Evolutionary conservation across 2,888 invertebrate species (phyloP), one percentile per base, ranked within the genome.

Genomic region (Coenonympha glycerion): DNA sequence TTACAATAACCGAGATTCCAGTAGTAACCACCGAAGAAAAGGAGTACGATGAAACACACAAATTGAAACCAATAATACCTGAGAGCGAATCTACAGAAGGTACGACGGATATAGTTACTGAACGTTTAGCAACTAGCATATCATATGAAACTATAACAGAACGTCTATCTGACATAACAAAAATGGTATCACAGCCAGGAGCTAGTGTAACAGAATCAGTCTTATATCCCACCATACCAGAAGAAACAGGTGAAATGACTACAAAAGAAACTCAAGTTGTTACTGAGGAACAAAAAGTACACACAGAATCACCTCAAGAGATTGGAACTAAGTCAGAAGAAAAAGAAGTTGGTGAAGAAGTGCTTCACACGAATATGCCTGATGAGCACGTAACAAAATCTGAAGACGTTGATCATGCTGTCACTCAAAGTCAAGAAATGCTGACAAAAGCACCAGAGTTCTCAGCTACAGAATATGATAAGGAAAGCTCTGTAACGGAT

Each of bases 181-280:
- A 49, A 36, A 22, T 6, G 15, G 13, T n/a, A 3, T 34, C 4
- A 21, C 11, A 15, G 6, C 16, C 33, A n/a, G 18, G 9, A 15
- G 28, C 24, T 19, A 44, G 18, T 6, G 24, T 37, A 8, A 47
- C 52, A n/a, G 49, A 52, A 49, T 11, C 19, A 13, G 28, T 26
- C 26, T 28, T 6, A 3, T 15, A n/a, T 6, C 11, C 34, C n/a
- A 30, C 41, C 16, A 15, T 28, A 31, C 6, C n/a, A 8, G 37
- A 44, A 31, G 21, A 13, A 21, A 13, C 5, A 11, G 30, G 13
- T 4, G 41, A 41, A 28, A 22, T 8, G 2, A 33, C 44, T 5
- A 33, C 30, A 8, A 9, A 21, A 22, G 22, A 31, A 21, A 3
- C 21, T 18, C 24, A 21, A 22, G 9, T 28, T 30, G 15, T 9